Evolutionary conservation across 2,113 vertebrate genomes (phyloP), one percentile per base, ranked within the genome.

Genomic region (Astur gentilis): DNA sequence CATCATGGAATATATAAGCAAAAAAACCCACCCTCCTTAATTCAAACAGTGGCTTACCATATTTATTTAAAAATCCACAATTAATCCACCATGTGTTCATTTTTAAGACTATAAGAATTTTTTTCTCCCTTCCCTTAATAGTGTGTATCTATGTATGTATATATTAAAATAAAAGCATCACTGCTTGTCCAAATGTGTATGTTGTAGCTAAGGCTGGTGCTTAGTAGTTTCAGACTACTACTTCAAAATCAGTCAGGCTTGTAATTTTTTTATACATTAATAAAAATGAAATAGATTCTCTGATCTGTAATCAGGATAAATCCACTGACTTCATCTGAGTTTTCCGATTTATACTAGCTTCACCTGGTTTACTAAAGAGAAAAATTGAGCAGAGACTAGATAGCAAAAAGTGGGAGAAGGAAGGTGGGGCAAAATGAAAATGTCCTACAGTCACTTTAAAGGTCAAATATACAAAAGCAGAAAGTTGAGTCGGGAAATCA

Each of bases 11-110:
- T 87, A 81, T 21, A 19, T 26, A 58, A 77, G 14, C 7, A 49
- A 52, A 52, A 61, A 23, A 10, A 0, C 1, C 2, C 32, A 0
- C 2, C 2, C 32, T 67, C 10, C 6, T 60, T 81, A 70, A 34
- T 45, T 83, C 42, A 81, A 20, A 32, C 62, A 78, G 7, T 64
- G n/a, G 7, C 14, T 88, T 95, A 34, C 16, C 36, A 16, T 64
- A 45, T 84, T 92, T 92, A 38, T 90, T 80, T 70, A 0, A 61
- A 89, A 92, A 31, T 54, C 16, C 8, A 50, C 16, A 27, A 13
- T 83, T 70, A 81, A 76, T 75, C 85, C 83, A 50, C 14, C 3
- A 1, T 25, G 6, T 70, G 22, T 78, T 95, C 20, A 23, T 27
- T 64, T 93, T 83, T n/a, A 87, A 65, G 27, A 45, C 34, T 75